Evolutionary conservation across 2,888 invertebrate species (phyloP).

Genomic region (Dryococelus australis): DNA sequence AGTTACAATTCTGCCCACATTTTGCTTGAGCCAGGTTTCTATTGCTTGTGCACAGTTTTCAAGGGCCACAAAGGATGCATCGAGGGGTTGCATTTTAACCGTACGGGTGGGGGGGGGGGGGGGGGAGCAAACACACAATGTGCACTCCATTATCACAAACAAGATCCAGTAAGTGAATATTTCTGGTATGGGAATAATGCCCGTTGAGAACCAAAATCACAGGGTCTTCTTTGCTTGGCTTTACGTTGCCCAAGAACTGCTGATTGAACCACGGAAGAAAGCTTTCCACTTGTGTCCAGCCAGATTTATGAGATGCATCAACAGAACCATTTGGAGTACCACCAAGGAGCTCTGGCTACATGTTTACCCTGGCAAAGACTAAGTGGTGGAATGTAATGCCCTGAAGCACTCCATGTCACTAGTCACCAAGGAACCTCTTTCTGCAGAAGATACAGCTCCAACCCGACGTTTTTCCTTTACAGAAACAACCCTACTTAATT

Average conservation of each 20-base stretch:
- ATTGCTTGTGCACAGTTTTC: neutral
- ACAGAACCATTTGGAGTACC: slow-evolving; percentile 52
- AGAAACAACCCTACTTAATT: too few species aligned
- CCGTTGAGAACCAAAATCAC: slow-evolving; percentile 47
- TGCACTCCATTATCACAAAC: neutral
- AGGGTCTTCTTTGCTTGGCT: slow-evolving; percentile 49
- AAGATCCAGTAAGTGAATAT: slow-evolving; percentile 18
- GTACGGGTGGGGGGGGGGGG: too few species aligned
- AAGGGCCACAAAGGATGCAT: neutral
- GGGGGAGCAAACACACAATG: too few species aligned
- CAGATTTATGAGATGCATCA: slow-evolving; percentile 49
- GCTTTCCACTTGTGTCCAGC: slow-evolving; percentile 52
- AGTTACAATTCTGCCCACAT: neutral
- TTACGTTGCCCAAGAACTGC: slow-evolving; percentile 47
- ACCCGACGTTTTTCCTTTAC: slow-evolving; percentile 30
- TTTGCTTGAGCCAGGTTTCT: neutral
- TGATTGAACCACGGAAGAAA: slow-evolving; percentile 52
- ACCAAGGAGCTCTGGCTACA: slow-evolving; percentile 42
- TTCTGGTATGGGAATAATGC: slow-evolving; percentile 43
- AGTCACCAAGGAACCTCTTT: slow-evolving; percentile 17
- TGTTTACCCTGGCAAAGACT: neutral
- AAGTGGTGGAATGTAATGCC: neutral
- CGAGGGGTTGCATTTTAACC: neutral
- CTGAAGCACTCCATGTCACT: too few species aligned
- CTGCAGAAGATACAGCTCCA: too few species aligned